Base-by-base conservation (phyloP, 1,140 invertebrate species). In the Steinernema khuongi region DNA sequence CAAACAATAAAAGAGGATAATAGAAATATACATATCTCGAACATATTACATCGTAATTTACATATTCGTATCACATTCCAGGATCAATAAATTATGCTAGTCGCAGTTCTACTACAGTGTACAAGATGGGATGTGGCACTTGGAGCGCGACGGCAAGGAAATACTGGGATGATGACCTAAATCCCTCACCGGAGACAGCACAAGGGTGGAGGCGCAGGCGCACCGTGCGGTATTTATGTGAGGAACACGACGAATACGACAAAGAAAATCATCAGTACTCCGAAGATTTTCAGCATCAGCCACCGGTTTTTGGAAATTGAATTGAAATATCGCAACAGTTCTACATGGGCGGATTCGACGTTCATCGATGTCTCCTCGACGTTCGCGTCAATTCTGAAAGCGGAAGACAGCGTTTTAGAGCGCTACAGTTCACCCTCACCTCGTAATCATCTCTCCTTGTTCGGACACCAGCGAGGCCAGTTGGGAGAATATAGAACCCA, bases 241-340 rank as follows among this genome's bases (percentile, higher is more conserved):
- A 89, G 83, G 77, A 99, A 97, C 80, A 99, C 90, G 85, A 98
- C 91, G 89, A 99, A 99, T 85, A 99, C 94, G 85, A 99, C 91
- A 86, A 99, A 98, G 89, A 99, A 99, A 85, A 98, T 92, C 89
- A 99, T 96, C 30, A 99, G 88, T 69, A 99, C 93, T 71, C 91
- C 96, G 88, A 99, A 99, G 75, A 99, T 92, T 90, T 99, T 99
- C 80, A 99, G 93, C 94, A 99, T 99, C 14, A 99, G 89, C 93
- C 95, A 98, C 81, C 96, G 90, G 88, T 99, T 99, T 50, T 92
- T 94, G 14, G 94, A 93, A 22, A 99, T 92, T 26, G 93, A 94
- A 87, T 94, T 93, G 86, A 99, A 99, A 88, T 99, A 99, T 87
- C 93, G 96, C 71, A 99, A 88, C 77, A 99, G 94, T 88, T 99